Percentiles rank a stretch among this genome's conserved stretches.
Conservation (phyloP, 2,113 vertebrate genomes). For the Ochotona princeps region DNA sequence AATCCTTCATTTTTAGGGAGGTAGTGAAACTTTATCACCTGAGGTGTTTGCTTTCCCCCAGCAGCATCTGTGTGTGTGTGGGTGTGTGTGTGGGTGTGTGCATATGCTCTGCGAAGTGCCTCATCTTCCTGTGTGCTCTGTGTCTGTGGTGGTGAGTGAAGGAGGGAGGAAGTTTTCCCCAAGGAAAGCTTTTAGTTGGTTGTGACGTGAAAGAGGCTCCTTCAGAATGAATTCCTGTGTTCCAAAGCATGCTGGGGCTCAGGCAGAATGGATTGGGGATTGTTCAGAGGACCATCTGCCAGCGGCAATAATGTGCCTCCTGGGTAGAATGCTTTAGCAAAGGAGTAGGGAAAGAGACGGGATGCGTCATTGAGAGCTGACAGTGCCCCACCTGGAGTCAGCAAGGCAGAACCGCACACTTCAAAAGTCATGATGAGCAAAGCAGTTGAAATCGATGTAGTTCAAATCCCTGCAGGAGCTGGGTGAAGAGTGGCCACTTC, state of each 20-base stretch:
- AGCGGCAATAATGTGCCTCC: not conserved
- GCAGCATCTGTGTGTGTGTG: too few species aligned
- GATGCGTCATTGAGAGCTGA: not conserved
- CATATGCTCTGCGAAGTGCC: not conserved
- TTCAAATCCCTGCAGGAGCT: not conserved
- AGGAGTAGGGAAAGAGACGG: not conserved
- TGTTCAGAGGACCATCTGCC: not conserved
- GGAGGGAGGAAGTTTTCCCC: not conserved
- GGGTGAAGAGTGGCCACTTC: not conserved
- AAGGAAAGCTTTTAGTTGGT: not conserved
- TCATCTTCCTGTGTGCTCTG: not conserved
- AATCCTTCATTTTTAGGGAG: slow-evolving; percentile 10
- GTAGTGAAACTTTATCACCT: not conserved
- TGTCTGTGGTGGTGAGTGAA: not conserved
- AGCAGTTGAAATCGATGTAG: not conserved
- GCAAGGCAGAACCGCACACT: not conserved
- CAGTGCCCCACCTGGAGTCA: not conserved
- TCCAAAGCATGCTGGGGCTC: not conserved
- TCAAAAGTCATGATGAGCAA: not conserved
- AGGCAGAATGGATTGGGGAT: not conserved
- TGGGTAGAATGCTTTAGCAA: not conserved
- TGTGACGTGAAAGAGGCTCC: not conserved
- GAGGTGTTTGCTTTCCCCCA: not conserved
- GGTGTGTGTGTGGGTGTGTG: too few species aligned
- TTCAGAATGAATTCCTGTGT: not conserved